Evolutionary conservation across 1,140 invertebrate genomes (phyloP).

Genomic region (Fopius arisanus): DNA sequence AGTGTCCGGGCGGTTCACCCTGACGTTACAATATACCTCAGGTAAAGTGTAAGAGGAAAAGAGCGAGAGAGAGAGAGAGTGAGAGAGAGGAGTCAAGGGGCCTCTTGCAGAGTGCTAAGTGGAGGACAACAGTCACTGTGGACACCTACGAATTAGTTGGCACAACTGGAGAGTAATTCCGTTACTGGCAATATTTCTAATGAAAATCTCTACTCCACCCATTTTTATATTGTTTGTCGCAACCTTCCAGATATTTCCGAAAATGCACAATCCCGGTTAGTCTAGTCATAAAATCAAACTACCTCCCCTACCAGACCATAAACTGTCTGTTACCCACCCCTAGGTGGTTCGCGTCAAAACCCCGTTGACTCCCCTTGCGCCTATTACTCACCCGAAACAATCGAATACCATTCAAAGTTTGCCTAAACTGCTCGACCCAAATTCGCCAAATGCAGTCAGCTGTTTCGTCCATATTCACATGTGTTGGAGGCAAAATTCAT

Average conservation of each 20-base stretch:
- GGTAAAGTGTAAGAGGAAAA: not conserved
- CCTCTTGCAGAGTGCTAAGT: not conserved
- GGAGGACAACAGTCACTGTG: constrained; percentile 4
- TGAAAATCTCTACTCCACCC: not conserved
- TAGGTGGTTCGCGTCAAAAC: not conserved
- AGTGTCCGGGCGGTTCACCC: constrained; percentile 34
- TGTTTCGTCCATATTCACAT: not conserved
- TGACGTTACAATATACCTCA: constrained; percentile 15
- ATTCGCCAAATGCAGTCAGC: not conserved
- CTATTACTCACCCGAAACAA: constrained; percentile 13
- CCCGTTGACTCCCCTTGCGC: not conserved
- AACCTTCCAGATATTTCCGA: not conserved
- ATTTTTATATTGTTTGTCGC: not conserved
- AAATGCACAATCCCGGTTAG: not conserved
- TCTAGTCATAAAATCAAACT: not conserved
- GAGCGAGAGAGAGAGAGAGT: constrained; percentile 17
- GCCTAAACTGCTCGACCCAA: not conserved
- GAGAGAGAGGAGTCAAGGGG: not conserved
- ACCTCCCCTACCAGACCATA: not conserved
- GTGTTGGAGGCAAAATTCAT: not conserved
- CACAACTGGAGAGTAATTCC: not conserved
- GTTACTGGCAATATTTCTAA: not conserved
- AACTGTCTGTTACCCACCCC: not conserved
- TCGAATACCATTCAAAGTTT: constrained; percentile 10
- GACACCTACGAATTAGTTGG: constrained; percentile 18